phyloP scores from a whole-genome alignment of 2,888 invertebrate species.

The Dynastes grantii region DNA sequence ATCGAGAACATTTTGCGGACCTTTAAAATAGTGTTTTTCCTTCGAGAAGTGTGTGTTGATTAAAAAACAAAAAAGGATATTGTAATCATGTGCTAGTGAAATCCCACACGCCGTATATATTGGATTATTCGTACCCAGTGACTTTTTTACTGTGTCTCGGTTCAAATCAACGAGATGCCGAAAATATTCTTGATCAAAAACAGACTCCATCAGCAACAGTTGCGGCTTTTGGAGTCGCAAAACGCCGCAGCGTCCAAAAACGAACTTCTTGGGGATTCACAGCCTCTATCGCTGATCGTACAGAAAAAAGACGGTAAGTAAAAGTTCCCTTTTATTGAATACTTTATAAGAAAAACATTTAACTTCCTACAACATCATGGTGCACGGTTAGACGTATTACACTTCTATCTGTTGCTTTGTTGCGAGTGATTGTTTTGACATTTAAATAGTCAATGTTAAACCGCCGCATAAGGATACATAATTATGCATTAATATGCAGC shows the following conservation, averaged over 20 bases:
- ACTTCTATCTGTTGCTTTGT: constrained; percentile 2
- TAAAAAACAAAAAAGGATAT: constrained; percentile 18
- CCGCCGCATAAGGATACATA: constrained; percentile 40
- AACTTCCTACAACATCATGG: neutral
- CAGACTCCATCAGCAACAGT: constrained; percentile 92
- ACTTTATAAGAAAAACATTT: neutral
- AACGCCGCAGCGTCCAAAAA: constrained; percentile 80
- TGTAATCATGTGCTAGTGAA: constrained; percentile 43
- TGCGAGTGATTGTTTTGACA: constrained; percentile 47
- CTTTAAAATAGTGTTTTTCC: neutral
- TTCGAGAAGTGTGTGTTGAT: constrained; percentile 14
- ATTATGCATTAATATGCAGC: constrained; percentile 44
- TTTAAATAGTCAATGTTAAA: constrained; percentile 51
- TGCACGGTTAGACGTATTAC: neutral
- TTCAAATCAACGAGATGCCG: constrained; percentile 78
- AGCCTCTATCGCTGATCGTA: constrained; percentile 77
- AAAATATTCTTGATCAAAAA: constrained; percentile 95
- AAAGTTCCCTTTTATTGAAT: neutral
- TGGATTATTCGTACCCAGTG: constrained; percentile 31
- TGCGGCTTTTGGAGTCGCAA: constrained; percentile 86
- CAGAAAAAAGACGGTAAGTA: constrained; percentile 69
- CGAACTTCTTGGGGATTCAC: constrained; percentile 74
- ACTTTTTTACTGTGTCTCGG: constrained; percentile 25
- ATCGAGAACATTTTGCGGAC: neutral
- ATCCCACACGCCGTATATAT: constrained; percentile 14